Conservation (phyloP, 2,797 vertebrate genomes). For the Enteromius mattozi region DNA sequence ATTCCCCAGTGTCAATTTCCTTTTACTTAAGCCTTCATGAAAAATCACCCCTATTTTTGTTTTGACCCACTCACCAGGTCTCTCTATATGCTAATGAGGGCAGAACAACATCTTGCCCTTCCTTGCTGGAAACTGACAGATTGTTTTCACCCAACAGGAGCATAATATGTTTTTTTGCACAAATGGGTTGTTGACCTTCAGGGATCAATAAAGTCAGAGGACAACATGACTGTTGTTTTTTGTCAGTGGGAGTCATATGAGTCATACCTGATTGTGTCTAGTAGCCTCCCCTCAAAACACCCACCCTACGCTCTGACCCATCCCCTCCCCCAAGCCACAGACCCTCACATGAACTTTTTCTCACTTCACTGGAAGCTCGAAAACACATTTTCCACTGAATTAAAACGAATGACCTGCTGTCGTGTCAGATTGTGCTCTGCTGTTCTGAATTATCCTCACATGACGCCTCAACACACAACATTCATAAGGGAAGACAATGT, state of each 20-base stretch:
- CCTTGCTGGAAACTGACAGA: conserved; percentile 9
- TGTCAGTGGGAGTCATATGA: conserved; percentile 36
- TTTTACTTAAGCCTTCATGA: conserved; percentile 17
- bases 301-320: background rate
- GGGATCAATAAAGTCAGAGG: conserved; percentile 41
- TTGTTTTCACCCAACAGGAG: conserved; percentile 11
- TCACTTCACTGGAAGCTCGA: background rate
- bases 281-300: conserved; percentile 6
- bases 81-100: conserved; percentile 35
- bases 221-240: conserved; percentile 27
- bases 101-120: conserved; percentile 31
- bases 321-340: background rate
- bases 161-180: conserved; percentile 23
- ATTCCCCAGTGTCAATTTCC: conserved; percentile 7
- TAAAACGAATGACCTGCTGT: conserved; percentile 10
- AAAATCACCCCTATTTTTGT: conserved; percentile 18
- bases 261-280: conserved; percentile 46
- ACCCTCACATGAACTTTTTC: background rate
- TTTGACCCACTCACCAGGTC: conserved; percentile 10
- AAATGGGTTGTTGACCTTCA: conserved; percentile 39
- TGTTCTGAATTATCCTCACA: background rate
- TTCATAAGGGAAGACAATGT: background rate
- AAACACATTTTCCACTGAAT: conserved; percentile 6
- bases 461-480: background rate
- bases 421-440: background rate